Evolutionary conservation across 2,888 invertebrate genomes (phyloP).

Genomic region (Hirudinaria manillensis): DNA sequence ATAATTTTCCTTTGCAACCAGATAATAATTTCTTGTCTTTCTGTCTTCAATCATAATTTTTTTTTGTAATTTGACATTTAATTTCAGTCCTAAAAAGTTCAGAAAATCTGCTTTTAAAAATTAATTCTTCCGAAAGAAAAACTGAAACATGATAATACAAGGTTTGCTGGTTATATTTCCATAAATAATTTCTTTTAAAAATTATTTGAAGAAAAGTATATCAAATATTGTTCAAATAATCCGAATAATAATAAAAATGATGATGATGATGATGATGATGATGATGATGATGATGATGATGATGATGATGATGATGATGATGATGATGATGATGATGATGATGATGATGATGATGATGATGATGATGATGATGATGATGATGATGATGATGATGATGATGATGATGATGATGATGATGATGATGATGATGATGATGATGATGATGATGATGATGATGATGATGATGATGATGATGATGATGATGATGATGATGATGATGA

Average conservation of each 20-base stretch:
- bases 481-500: slow-evolving; percentile 27
- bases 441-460: slow-evolving; percentile 26
- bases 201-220: too few relatives aligned
- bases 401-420: slow-evolving; percentile 19
- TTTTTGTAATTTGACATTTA: too few relatives aligned
- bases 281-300: slow-evolving; percentile 28
- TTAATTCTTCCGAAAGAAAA: too few relatives aligned
- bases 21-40: too few relatives aligned
- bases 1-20: too few relatives aligned
- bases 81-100: too few relatives aligned
- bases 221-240: neutral
- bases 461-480: slow-evolving; percentile 13
- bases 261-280: slow-evolving; percentile 20
- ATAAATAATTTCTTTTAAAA: too few relatives aligned
- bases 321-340: slow-evolving; percentile 31
- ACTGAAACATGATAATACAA: too few relatives aligned
- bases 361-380: slow-evolving; percentile 26
- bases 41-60: too few relatives aligned
- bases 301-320: slow-evolving; percentile 30
- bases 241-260: slow-evolving; percentile 4
- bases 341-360: slow-evolving; percentile 29
- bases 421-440: slow-evolving; percentile 26
- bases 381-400: slow-evolving; percentile 16
- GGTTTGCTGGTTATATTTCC: too few relatives aligned
- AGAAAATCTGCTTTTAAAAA: too few relatives aligned